phyloP scores from a whole-genome alignment of 2,113 vertebrate species.

The Thunnus maccoyii region DNA sequence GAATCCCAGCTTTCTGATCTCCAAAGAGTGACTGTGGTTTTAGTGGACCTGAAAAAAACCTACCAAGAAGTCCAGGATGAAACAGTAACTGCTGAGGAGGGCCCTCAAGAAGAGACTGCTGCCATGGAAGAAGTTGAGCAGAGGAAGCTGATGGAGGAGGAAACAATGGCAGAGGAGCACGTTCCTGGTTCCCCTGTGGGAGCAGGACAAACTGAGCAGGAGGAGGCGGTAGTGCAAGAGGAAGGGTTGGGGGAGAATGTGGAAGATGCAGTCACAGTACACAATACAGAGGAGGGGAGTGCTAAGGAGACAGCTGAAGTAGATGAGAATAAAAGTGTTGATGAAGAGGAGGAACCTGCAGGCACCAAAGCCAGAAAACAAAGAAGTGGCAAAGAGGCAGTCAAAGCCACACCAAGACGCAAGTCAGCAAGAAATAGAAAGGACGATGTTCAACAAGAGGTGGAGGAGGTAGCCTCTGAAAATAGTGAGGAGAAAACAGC shows the following conservation, averaged over 20 bases:
- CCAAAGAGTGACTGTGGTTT: slow-evolving; percentile 31
- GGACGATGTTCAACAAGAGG: background rate
- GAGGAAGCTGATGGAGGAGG: background rate
- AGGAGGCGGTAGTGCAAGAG: background rate
- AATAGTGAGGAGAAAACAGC: no score
- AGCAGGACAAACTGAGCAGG: background rate
- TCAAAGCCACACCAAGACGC: slow-evolving; percentile 11
- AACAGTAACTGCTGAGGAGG: background rate
- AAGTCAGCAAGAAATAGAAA: slow-evolving; percentile 13
- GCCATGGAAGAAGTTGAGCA: slow-evolving; percentile 2
- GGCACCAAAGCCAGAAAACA: slow-evolving; percentile 22
- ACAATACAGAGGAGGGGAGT: background rate
- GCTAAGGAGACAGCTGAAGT: background rate
- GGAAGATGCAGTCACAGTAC: slow-evolving; percentile 12
- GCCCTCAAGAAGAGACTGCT: background rate
- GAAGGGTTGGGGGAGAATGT: background rate
- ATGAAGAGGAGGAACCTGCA: slow-evolving; percentile 4
- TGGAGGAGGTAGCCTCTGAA: background rate
- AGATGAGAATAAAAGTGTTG: background rate
- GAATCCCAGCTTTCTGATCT: slow-evolving; percentile 3
- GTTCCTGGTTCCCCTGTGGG: background rate
- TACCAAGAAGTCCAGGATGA: background rate
- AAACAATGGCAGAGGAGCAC: background rate
- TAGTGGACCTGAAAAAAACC: slow-evolving; percentile 37
- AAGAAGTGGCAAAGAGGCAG: slow-evolving; percentile 27